Evolutionary conservation across 2,113 vertebrate genomes (phyloP), one percentile per base, ranked within the genome.

Genomic region (Lophochroa leadbeateri): DNA sequence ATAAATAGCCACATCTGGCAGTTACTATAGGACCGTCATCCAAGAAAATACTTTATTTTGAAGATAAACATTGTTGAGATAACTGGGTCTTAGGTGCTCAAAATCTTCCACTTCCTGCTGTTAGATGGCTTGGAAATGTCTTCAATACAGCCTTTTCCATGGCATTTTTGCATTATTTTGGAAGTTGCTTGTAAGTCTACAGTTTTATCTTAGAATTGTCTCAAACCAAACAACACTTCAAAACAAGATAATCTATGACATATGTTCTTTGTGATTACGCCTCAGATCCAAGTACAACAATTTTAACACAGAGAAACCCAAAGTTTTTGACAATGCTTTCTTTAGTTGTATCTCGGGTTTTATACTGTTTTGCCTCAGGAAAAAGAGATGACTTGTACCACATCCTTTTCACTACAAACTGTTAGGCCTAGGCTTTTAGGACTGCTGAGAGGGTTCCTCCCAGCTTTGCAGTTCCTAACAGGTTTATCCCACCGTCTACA

Each of bases 181-280:
- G 77, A 95, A 95, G 78, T 89, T 53, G 71, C 97, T 96, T 90
- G 15, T 49, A 93, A 95, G 90, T 95, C 97, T 98, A 94, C 88
- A 97, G 57, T 92, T 97, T 95, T 98, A 96, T 97, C 98, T 98
- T 94, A 97, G 94, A 97, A 95, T 96, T 94, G 88, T 96, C 86
- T 98, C 97, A 95, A 96, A 96, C 93, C 87, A 97, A 98, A 96
- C 93, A 97, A 95, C 96, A 77, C 95, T 98, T 98, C 95, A 97
- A 97, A 98, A 97, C 95, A 96, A 97, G 98, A 96, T 88, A 97
- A 97, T 97, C 89, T 97, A 93, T 96, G 97, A 93, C 97, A 97
- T 98, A 98, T 97, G 96, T 97, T 98, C 96, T 96, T 97, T 96
- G 96, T 95, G 95, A 96, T 96, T 97, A 90, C 95, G 97, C 82